Conservation (phyloP, 2,888 invertebrate species). For the Nycteola revayana region DNA sequence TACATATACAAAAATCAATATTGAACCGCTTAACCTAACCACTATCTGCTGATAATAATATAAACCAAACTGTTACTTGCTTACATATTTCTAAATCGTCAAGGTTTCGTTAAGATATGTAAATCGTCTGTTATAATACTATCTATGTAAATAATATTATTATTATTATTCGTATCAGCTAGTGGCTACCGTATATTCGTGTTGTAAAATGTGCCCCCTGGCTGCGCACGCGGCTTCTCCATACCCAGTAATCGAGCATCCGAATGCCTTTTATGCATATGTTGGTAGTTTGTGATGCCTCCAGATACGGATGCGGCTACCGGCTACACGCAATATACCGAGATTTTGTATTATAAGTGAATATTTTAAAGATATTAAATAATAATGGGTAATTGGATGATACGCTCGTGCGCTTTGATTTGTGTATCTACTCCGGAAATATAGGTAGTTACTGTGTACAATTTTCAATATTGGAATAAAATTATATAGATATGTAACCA, state of each 20-base stretch:
- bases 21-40: too few relatives aligned
- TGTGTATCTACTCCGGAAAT: too few relatives aligned
- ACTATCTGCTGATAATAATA: too few relatives aligned
- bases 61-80: too few relatives aligned
- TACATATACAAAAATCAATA: too few relatives aligned
- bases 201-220: conserved; percentile 43
- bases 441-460: too few relatives aligned
- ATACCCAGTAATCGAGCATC: conserved; percentile 23
- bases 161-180: conserved; percentile 13
- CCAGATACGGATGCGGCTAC: conserved; percentile 63
- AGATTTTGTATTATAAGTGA: conserved; percentile 39
- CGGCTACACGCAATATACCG: conserved; percentile 55
- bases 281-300: conserved; percentile 31
- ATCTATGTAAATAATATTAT: conserved; percentile 11
- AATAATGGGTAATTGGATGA: too few relatives aligned
- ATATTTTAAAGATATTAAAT: conserved; percentile 17
- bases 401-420: too few relatives aligned
- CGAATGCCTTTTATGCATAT: conserved; percentile 17
- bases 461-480: too few relatives aligned
- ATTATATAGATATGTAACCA: too few relatives aligned
- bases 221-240: conserved; percentile 35
- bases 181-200: conserved; percentile 40
- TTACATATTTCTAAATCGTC: conserved; percentile 3
- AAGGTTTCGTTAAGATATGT: conserved; percentile 9
- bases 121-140: conserved; percentile 7